Base-by-base conservation (phyloP, 2,113 vertebrate species). In the Passer domesticus region DNA sequence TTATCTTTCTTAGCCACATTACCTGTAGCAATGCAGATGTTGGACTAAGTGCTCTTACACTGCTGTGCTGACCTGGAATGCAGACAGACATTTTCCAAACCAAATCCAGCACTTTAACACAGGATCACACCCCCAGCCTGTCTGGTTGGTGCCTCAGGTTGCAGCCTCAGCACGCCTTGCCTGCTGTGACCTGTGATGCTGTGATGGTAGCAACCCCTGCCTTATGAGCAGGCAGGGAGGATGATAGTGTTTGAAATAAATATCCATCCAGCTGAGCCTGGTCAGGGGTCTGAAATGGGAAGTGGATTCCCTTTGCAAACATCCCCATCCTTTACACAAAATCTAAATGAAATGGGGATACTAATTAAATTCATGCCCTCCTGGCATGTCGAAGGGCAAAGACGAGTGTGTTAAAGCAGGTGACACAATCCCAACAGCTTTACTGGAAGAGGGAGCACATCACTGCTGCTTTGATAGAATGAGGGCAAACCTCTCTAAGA, bases 401-500 rank as follows among this genome's bases (percentile, higher is more conserved):
- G 87, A 90, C 0, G 3, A 75, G 56, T 59, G 52, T 53, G 19
- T 93, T 86, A 89, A 83, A 80, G 64, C 79, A 68, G 59, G 64
- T 92, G 88, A 81, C 73, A 55, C 1, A 25, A 74, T 92, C 53
- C 24, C 50, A 85, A 20, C 46, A 74, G 92, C 82, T 86, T 82
- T 80, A 28, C 68, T 78, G 22, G 50, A 13, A 35, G 18, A 68
- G 52, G 25, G 31, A 55, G 11, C 0, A 1, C 4, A 2, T 83
- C 74, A n/a, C 70, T 1, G 8, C 68, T 53, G 43, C 3, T 96
- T 86, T 95, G 95, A 93, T 93, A 93, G 96, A 96, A 96, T 95
- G 94, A 93, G 90, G 92, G 37, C 90, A 96, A 75, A 86, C 64
- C 58, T 58, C 39, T 64, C 2, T 56, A 55, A 81, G 53, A 78